Evolutionary conservation across 1,140 invertebrate genomes (phyloP).

Genomic region (Yoshiicerus persimilis): DNA sequence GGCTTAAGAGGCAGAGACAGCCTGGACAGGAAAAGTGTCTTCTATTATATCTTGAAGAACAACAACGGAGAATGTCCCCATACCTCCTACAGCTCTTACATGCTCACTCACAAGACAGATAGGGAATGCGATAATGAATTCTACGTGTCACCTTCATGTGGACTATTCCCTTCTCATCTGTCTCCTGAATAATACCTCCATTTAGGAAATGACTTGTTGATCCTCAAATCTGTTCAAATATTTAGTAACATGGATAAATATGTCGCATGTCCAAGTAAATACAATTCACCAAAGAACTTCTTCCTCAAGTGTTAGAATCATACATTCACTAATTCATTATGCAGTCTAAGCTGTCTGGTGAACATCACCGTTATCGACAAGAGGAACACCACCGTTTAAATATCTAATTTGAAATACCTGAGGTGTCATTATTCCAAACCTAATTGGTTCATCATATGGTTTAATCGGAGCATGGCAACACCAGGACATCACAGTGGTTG

Average conservation of each 20-base stretch:
- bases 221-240: neutral
- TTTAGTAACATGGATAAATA: slow-evolving; percentile 44
- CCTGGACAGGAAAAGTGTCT: neutral
- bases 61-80: neutral
- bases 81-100: neutral
- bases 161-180: neutral
- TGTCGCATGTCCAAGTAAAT: too few species aligned
- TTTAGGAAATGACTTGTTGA: neutral
- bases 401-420: too few species aligned
- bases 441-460: too few species aligned
- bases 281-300: too few species aligned
- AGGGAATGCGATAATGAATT: neutral
- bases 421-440: too few species aligned
- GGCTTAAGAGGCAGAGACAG: neutral
- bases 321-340: too few species aligned
- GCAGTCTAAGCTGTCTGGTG: too few species aligned
- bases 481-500: too few species aligned
- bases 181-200: neutral
- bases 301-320: too few species aligned
- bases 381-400: too few species aligned
- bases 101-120: neutral
- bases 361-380: too few species aligned
- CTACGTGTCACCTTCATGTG: neutral
- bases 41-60: neutral
- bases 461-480: too few species aligned